Percentiles rank a stretch among this genome's conserved stretches.
Conservation (phyloP, 2,888 invertebrate species). For the Galerucella calmariensis region DNA sequence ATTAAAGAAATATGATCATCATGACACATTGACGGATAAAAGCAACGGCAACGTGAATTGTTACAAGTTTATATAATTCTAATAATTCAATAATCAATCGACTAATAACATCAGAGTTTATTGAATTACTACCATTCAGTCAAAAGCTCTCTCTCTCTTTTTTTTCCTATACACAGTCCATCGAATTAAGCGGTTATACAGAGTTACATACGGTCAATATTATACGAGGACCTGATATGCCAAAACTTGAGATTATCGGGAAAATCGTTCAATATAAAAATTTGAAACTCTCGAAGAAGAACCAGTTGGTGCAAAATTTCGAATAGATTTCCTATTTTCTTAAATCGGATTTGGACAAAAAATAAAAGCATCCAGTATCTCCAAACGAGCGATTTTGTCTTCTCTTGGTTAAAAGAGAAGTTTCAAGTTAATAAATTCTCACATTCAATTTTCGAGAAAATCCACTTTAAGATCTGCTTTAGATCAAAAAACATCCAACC, state of each 20-base stretch:
- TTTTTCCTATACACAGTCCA: background rate
- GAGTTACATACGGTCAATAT: background rate
- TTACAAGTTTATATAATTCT: background rate
- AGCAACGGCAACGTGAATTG: background rate
- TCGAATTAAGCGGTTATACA: slow-evolving; percentile 8
- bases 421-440: too few species aligned
- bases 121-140: background rate
- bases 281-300: too few species aligned
- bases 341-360: too few species aligned
- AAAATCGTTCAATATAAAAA: background rate
- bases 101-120: background rate
- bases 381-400: too few species aligned
- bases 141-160: background rate
- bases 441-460: too few species aligned
- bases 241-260: slow-evolving; percentile 39
- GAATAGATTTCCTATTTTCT: too few species aligned
- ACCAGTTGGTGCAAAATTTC: too few species aligned
- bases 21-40: background rate
- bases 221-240: slow-evolving; percentile 40
- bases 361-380: too few species aligned
- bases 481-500: too few species aligned
- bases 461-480: too few species aligned
- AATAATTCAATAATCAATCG: background rate
- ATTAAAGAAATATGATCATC: background rate
- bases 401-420: too few species aligned